Evolutionary conservation across 2,888 invertebrate genomes (phyloP).

Genomic region (Epinotia nisella): DNA sequence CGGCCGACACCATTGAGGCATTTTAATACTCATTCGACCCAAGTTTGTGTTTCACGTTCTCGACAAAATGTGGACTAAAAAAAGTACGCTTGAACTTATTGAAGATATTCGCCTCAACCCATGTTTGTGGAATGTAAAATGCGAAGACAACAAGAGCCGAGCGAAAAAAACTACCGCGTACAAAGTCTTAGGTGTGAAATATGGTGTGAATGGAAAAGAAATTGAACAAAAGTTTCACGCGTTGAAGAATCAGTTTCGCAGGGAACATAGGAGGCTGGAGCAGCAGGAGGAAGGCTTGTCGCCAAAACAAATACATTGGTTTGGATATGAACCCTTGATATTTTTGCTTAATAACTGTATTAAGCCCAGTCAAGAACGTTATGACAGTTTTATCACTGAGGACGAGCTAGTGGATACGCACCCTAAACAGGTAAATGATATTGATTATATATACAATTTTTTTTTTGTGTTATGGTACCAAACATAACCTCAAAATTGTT

Average conservation of each 20-base stretch:
- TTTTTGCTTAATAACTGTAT: slow-evolving; percentile 38
- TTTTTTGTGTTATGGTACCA: not conserved
- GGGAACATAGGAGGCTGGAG: slow-evolving; percentile 36
- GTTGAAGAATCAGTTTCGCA: slow-evolving; percentile 39
- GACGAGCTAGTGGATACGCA: not conserved
- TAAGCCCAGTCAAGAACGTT: slow-evolving; percentile 16
- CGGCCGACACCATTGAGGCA: slow-evolving; percentile 18
- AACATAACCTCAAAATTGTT: not conserved
- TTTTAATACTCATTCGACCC: slow-evolving; percentile 21
- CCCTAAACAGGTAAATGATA: slow-evolving; percentile 14
- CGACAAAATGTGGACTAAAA: slow-evolving; percentile 33
- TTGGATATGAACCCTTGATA: slow-evolving; percentile 37
- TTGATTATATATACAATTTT: no score
- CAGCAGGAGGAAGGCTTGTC: slow-evolving; percentile 37
- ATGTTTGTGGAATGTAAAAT: slow-evolving; percentile 35
- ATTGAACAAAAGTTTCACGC: slow-evolving; percentile 40
- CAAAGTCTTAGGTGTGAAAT: slow-evolving; percentile 29
- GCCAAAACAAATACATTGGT: slow-evolving; percentile 42
- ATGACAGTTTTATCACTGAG: not conserved
- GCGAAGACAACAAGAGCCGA: slow-evolving; percentile 27
- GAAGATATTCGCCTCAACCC: slow-evolving; percentile 40
- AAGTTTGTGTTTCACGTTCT: slow-evolving; percentile 21
- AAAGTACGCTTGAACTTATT: slow-evolving; percentile 43
- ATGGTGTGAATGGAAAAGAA: slow-evolving; percentile 31
- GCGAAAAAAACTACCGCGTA: slow-evolving; percentile 10